phyloP scores from a whole-genome alignment of 2,113 vertebrate species.

The Melanerpes formicivorus region DNA sequence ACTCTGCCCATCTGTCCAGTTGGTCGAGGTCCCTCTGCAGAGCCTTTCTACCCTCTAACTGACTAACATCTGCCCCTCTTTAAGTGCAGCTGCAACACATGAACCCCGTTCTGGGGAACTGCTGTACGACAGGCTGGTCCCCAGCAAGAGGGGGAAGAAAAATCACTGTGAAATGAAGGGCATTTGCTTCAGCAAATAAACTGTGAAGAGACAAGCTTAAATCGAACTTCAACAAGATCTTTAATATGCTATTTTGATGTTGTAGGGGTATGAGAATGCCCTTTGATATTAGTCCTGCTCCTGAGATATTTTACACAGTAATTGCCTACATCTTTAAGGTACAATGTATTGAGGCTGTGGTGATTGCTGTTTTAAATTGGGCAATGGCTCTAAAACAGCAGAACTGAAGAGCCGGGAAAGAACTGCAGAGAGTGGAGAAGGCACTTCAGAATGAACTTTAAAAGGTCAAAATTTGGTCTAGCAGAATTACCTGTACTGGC shows the following conservation, averaged over 20 bases:
- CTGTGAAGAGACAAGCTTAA: conserved; percentile 54
- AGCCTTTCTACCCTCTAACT: no score
- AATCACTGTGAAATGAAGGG: conserved; percentile 65
- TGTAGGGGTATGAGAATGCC: conserved; percentile 62
- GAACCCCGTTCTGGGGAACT: background rate
- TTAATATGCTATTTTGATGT: conserved; percentile 66
- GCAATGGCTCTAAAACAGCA: conserved; percentile 32
- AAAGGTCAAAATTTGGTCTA: conserved; percentile 64
- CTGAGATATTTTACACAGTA: conserved; percentile 65
- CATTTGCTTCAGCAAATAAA: conserved; percentile 66
- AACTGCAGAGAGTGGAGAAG: background rate
- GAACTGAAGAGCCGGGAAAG: background rate
- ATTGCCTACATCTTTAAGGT: conserved; percentile 65
- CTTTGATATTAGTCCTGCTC: conserved; percentile 68
- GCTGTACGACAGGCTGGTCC: background rate
- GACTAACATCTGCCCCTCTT: background rate
- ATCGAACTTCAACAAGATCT: conserved; percentile 64
- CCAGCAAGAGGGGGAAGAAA: conserved; percentile 17
- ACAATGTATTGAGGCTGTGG: conserved; percentile 50
- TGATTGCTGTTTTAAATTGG: conserved; percentile 66
- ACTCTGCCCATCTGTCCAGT: no score
- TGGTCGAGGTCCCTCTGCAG: no score
- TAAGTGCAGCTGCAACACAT: conserved; percentile 38
- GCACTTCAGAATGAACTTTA: conserved; percentile 66
- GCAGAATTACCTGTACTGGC: conserved; percentile 60